These are phyloP conservation scores for Theropithecus gelada DNA, from an alignment of 2,113 vertebrate genomes.

Conservation along the genomic window DNA sequence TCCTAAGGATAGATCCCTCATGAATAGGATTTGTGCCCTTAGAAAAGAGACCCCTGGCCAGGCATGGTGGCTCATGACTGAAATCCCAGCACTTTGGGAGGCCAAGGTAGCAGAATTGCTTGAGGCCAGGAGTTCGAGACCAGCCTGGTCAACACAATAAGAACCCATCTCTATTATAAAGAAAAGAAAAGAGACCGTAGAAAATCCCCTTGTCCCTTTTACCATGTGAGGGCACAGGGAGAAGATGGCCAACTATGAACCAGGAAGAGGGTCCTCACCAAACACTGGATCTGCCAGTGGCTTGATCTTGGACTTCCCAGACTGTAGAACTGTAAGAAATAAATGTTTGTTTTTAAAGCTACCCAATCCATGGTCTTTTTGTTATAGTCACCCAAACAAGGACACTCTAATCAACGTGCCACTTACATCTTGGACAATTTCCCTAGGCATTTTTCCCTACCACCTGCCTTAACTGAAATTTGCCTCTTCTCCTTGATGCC, in stretches of 20 bases:
- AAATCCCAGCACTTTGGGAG: no score
- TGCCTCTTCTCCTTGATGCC: neutral
- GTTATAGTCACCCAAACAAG: neutral
- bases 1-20: neutral
- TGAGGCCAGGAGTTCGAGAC: no score
- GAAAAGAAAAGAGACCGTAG: neutral
- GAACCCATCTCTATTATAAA: no score
- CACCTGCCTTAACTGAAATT: neutral
- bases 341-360: neutral
- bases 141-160: no score
- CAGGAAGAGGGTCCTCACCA: neutral
- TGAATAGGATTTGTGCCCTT: neutral
- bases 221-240: neutral
- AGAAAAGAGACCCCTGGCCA: neutral
- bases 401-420: neutral
- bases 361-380: neutral
- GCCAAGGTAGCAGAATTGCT: no score
- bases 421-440: neutral
- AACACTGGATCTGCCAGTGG: neutral
- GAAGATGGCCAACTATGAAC: neutral
- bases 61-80: no score
- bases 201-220: neutral
- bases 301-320: neutral
- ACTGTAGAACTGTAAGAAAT: neutral
- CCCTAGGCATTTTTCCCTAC: neutral